These are phyloP conservation scores for Zaprionus lineosus DNA, from an alignment of 2,888 invertebrate species.

Conservation along the genomic window DNA sequence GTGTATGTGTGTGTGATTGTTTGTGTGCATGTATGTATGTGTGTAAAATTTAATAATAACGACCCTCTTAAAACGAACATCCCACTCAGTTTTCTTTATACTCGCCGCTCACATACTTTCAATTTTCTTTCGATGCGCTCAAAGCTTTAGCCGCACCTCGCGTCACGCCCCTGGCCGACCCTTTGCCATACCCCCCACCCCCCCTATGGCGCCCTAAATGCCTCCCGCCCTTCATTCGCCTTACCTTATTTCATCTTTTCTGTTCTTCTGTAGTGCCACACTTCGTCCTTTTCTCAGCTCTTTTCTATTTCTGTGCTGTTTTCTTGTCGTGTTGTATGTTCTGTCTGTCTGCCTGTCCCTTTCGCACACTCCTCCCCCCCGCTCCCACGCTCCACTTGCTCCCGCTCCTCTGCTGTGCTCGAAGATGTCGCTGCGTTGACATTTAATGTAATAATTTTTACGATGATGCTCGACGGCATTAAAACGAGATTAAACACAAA, in stretches of 20 bases:
- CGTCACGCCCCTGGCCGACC: too few relatives aligned
- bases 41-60: constrained; percentile 76
- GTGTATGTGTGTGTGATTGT: constrained; percentile 5
- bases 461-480: constrained; percentile 77
- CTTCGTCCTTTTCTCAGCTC: constrained; percentile 10
- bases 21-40: constrained; percentile 30
- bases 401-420: constrained; percentile 19
- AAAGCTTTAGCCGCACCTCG: too few relatives aligned
- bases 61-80: constrained; percentile 69
- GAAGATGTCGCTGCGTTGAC: constrained; percentile 61
- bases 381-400: background rate
- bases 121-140: constrained; percentile 13
- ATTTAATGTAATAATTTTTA: constrained; percentile 76
- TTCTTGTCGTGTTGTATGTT: constrained; percentile 19
- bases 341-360: constrained; percentile 22
- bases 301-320: constrained; percentile 7
- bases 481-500: constrained; percentile 77
- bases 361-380: background rate
- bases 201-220: too few relatives aligned
- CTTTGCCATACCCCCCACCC: too few relatives aligned
- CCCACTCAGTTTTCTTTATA: constrained; percentile 25
- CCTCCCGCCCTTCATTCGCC: background rate
- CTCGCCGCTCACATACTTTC: constrained; percentile 34
- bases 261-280: background rate
- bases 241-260: constrained; percentile 1